phyloP scores from a whole-genome alignment of 2,113 vertebrate genomes.

The Clarias gariepinus region DNA sequence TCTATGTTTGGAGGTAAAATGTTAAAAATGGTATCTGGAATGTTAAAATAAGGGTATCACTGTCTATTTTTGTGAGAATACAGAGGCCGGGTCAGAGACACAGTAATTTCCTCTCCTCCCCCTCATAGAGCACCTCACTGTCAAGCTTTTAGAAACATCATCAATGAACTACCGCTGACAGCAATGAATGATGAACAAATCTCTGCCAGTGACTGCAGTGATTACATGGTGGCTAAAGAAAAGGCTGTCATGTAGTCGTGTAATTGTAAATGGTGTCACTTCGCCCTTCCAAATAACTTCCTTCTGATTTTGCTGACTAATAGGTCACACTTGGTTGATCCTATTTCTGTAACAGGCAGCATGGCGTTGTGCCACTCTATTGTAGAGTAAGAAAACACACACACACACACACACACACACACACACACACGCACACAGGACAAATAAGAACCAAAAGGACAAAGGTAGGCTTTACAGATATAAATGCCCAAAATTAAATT shows the following conservation, averaged over 20 bases:
- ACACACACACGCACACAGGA: background rate
- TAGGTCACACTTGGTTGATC: background rate
- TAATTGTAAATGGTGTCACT: constrained; percentile 13
- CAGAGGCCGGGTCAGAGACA: constrained; percentile 19
- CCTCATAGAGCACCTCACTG: constrained; percentile 44
- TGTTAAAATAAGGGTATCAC: constrained; percentile 5
- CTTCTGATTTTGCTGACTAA: constrained; percentile 5
- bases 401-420: background rate
- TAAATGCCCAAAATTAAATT: background rate
- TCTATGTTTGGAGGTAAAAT: constrained; percentile 34
- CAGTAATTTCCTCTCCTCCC: constrained; percentile 47
- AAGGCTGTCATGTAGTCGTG: background rate
- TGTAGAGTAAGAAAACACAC: constrained; percentile 1
- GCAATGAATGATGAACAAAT: constrained; percentile 34
- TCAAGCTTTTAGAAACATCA: constrained; percentile 42
- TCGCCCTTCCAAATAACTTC: constrained; percentile 18
- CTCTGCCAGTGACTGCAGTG: background rate
- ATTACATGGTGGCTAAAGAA: constrained; percentile 9
- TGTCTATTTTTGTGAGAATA: constrained; percentile 40
- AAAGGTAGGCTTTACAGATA: background rate
- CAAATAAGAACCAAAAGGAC: background rate
- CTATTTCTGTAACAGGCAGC: background rate
- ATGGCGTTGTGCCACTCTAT: background rate
- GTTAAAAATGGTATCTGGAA: constrained; percentile 15
- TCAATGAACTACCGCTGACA: constrained; percentile 31